These are phyloP conservation scores for Tinamus major DNA, from an alignment of 2,797 vertebrate genomes.

Conservation along the genomic window DNA sequence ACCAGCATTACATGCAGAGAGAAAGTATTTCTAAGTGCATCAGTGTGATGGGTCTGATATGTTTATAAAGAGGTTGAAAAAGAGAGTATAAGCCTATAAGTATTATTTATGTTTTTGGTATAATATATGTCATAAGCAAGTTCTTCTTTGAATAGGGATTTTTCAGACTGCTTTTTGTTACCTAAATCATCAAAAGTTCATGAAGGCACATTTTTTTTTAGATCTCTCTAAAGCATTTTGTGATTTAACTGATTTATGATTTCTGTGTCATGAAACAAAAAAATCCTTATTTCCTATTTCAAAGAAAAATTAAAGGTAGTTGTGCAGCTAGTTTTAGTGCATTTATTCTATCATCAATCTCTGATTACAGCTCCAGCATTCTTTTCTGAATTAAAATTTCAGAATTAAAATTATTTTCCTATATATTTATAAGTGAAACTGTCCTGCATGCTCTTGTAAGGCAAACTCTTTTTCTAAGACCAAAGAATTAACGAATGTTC, in stretches of 20 bases:
- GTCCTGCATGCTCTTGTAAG: neutral
- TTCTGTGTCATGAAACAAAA: neutral
- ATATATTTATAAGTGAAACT: neutral
- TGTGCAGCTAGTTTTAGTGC: neutral
- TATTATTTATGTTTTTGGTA: conserved; percentile 49
- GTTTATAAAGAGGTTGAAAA: conserved; percentile 4
- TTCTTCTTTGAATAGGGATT: neutral
- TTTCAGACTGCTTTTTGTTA: neutral
- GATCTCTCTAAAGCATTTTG: neutral
- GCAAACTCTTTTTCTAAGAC: neutral
- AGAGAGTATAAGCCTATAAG: neutral
- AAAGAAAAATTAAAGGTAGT: neutral
- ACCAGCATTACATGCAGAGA: neutral
- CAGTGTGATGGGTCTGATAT: neutral
- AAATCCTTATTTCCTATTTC: neutral
- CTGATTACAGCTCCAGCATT: neutral
- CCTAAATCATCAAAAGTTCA: neutral
- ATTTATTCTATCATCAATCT: neutral
- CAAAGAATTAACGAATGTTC: neutral
- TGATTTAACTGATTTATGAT: neutral
- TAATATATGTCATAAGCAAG: conserved; percentile 45
- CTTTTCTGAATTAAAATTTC: neutral
- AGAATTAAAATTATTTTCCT: neutral
- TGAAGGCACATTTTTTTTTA: neutral
- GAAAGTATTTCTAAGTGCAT: neutral